These are phyloP conservation scores for Etia nguti DNA, from an alignment of 2,113 vertebrate species.

Conservation along the genomic window DNA sequence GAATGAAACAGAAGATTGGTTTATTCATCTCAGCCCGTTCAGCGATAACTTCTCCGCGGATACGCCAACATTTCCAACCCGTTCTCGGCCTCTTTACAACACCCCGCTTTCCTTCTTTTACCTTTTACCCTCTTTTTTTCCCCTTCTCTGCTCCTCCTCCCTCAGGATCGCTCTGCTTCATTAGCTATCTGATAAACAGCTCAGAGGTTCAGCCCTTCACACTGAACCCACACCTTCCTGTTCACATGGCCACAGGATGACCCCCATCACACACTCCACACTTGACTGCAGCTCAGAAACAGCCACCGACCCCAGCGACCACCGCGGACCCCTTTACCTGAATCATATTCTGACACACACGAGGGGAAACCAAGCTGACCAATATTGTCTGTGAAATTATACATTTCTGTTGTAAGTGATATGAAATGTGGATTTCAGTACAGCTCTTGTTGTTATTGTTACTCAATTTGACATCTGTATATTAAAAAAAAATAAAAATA, in stretches of 20 bases:
- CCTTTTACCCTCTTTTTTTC: not conserved
- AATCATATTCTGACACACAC: conserved; percentile 5
- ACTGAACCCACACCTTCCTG: conserved; percentile 57
- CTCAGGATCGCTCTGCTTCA: conserved; percentile 47
- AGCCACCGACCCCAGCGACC: conserved; percentile 1
- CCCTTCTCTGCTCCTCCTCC: not conserved
- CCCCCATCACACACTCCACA: conserved; percentile 37
- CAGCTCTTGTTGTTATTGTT: not conserved
- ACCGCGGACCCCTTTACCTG: conserved; percentile 21
- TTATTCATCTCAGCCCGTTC: not conserved
- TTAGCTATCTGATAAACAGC: conserved; percentile 65
- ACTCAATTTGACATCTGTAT: not conserved
- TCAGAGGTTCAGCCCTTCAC: conserved; percentile 48
- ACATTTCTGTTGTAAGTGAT: not conserved
- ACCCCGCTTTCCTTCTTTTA: not conserved
- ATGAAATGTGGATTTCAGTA: not conserved
- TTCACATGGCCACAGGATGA: conserved; percentile 64
- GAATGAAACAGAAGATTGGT: not conserved
- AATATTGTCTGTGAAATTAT: not conserved
- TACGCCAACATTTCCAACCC: not conserved
- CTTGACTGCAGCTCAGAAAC: conserved; percentile 28
- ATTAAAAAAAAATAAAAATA: not conserved
- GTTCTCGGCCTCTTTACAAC: not conserved
- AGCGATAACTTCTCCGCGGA: not conserved
- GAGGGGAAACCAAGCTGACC: not conserved